Conservation (phyloP, 2,797 vertebrate genomes). For the Chrosomus eos region DNA sequence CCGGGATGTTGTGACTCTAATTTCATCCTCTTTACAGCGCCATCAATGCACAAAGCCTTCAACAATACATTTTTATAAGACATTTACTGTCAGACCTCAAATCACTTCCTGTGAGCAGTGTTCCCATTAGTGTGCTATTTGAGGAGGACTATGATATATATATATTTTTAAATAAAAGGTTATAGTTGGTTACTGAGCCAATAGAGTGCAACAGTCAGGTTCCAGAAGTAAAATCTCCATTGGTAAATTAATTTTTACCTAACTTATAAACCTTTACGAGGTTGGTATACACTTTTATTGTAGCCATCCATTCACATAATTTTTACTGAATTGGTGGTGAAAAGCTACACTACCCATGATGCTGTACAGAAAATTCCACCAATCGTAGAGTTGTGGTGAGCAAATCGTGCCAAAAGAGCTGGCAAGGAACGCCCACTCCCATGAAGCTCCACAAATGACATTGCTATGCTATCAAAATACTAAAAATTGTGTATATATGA, state of each 20-base stretch:
- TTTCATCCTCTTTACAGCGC: constrained; percentile 10
- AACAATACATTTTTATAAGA: background rate
- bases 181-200: background rate
- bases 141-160: background rate
- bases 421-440: background rate
- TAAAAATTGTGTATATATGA: background rate
- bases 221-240: background rate
- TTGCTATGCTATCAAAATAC: background rate
- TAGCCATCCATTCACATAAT: background rate
- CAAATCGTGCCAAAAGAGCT: background rate
- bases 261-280: background rate
- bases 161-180: background rate
- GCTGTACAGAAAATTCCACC: background rate
- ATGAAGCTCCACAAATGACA: background rate
- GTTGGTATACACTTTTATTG: background rate
- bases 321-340: background rate
- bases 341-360: background rate
- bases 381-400: background rate
- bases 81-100: constrained; percentile 17
- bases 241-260: background rate
- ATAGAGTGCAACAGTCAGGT: background rate
- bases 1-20: constrained; percentile 5
- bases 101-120: background rate
- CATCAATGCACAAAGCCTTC: constrained; percentile 9
- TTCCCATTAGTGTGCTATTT: background rate